A percentile compares a stretch with the other conserved stretches of the same genome.
These are phyloP conservation scores for Onthophagus sagittarius DNA, from an alignment of 2,888 invertebrate species.

Conservation along the genomic window DNA sequence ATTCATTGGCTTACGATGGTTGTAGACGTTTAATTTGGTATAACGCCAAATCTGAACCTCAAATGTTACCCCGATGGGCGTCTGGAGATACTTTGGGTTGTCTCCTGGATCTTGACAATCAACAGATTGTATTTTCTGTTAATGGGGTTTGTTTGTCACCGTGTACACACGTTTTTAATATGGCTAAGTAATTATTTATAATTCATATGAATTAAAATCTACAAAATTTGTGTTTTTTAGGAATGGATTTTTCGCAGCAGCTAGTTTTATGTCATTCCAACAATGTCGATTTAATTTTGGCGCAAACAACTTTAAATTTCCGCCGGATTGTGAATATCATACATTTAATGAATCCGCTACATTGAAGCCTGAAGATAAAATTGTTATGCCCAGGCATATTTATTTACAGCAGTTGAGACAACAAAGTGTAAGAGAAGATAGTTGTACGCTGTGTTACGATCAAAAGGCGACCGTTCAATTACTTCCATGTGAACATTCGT, in stretches of 20 bases:
- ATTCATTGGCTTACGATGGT: conserved; percentile 88
- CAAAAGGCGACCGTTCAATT: conserved; percentile 70
- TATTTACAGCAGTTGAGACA: conserved; percentile 70
- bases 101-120: conserved; percentile 70
- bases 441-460: conserved; percentile 86
- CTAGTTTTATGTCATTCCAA: conserved; percentile 96
- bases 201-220: background rate
- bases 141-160: conserved; percentile 72
- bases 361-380: conserved; percentile 73
- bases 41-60: conserved; percentile 69
- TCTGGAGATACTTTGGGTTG: conserved; percentile 85
- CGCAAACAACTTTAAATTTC: conserved; percentile 70
- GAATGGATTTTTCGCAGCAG: conserved; percentile 88
- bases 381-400: conserved; percentile 77
- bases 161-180: conserved; percentile 70
- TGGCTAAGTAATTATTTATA: conserved; percentile 61
- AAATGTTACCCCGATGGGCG: conserved; percentile 64
- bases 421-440: conserved; percentile 74
- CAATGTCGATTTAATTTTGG: conserved; percentile 94
- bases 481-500: conserved; percentile 82
- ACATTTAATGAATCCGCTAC: conserved; percentile 75
- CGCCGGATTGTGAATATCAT: conserved; percentile 65
- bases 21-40: conserved; percentile 88
- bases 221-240: conserved; percentile 47
- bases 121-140: conserved; percentile 75